phyloP scores from a whole-genome alignment of 2,113 vertebrate genomes.

The Haplochromis burtoni region DNA sequence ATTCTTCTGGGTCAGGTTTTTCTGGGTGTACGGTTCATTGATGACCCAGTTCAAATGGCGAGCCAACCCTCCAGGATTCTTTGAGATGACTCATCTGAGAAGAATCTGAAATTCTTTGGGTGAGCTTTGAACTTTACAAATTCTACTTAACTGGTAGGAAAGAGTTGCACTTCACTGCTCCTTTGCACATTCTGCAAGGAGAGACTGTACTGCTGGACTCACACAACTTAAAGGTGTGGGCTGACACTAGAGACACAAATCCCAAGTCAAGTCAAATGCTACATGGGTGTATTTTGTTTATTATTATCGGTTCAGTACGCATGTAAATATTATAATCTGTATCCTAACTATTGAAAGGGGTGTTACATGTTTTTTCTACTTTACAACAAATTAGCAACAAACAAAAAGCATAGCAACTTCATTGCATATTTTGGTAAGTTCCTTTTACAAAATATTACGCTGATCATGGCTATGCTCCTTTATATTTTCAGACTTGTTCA shows the following conservation, averaged over 20 bases:
- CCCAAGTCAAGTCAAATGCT: not conserved
- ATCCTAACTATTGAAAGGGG: not conserved
- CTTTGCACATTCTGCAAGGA: not conserved
- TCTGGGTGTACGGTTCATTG: not conserved
- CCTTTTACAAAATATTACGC: not conserved
- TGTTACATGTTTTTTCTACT: not conserved
- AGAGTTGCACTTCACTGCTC: not conserved
- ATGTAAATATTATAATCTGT: not conserved
- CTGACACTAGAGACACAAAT: not conserved
- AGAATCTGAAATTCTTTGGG: not conserved
- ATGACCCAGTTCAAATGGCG: not conserved
- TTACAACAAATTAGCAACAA: not conserved
- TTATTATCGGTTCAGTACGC: not conserved
- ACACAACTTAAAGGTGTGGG: not conserved
- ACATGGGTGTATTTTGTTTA: not conserved
- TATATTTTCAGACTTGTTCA: not conserved
- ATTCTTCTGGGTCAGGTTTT: not conserved
- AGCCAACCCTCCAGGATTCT: not conserved
- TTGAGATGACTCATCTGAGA: not conserved
- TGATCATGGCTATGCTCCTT: not conserved
- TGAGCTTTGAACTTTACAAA: not conserved
- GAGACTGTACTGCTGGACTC: not conserved
- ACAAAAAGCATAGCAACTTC: not conserved
- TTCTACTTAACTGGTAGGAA: not conserved
- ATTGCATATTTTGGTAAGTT: not conserved